These are phyloP conservation scores for Gymnocypris eckloni DNA, from an alignment of 2,797 vertebrate species.

Conservation along the genomic window DNA sequence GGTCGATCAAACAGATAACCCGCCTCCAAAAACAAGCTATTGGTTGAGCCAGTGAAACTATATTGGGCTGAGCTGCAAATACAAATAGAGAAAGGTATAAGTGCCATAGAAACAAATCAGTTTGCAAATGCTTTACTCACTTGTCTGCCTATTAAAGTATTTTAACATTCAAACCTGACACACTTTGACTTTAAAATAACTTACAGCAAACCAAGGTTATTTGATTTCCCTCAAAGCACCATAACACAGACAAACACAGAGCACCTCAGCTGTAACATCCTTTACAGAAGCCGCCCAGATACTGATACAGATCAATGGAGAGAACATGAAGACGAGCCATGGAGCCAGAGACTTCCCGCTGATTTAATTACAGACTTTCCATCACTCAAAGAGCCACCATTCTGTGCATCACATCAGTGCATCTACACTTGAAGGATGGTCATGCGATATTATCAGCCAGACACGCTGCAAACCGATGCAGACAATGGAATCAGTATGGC, in stretches of 20 bases:
- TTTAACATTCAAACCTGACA: background rate
- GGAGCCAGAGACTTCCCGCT: conserved; percentile 74
- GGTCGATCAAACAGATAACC: background rate
- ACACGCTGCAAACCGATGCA: conserved; percentile 24
- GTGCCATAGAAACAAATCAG: background rate
- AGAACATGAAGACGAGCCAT: conserved; percentile 65
- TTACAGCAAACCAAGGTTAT: background rate
- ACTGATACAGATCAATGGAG: conserved; percentile 75
- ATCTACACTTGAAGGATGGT: conserved; percentile 47
- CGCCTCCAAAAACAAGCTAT: background rate
- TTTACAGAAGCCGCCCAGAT: conserved; percentile 49
- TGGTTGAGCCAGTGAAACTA: background rate
- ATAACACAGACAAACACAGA: conserved; percentile 17
- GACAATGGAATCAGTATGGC: conserved; percentile 29
- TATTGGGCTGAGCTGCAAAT: background rate
- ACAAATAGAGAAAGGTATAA: background rate
- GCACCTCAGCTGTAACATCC: conserved; percentile 38
- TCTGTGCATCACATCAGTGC: conserved; percentile 47
- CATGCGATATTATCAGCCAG: conserved; percentile 41
- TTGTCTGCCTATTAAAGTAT: background rate
- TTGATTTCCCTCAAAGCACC: conserved; percentile 4
- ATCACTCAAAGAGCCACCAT: conserved; percentile 66
- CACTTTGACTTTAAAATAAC: conserved; percentile 6
- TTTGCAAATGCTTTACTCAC: background rate
- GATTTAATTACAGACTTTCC: conserved; percentile 74